Conservation (phyloP, 2,113 vertebrate species). For the Tor tambroides region DNA sequence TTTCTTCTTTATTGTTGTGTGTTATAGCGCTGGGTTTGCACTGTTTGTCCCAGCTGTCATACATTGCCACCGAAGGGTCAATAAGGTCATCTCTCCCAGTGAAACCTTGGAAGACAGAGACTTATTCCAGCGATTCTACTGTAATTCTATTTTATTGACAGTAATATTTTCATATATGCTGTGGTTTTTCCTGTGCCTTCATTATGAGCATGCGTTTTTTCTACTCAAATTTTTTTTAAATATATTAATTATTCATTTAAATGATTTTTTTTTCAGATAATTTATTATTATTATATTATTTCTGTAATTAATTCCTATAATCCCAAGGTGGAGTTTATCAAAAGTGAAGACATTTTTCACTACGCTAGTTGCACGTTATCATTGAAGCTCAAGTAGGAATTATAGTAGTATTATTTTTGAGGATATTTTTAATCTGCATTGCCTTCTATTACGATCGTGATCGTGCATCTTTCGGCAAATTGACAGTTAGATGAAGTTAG, state of each 20-base stretch:
- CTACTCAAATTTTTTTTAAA: too few species aligned
- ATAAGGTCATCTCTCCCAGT: background rate
- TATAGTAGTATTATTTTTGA: too few species aligned
- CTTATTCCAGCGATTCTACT: background rate
- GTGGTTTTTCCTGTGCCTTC: too few species aligned
- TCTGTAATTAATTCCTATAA: background rate
- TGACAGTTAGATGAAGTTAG: background rate
- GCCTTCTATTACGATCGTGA: background rate
- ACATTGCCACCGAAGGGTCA: background rate
- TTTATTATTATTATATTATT: background rate
- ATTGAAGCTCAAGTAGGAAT: background rate
- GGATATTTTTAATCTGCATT: background rate
- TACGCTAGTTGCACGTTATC: background rate
- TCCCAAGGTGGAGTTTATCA: too few species aligned
- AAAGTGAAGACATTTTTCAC: background rate
- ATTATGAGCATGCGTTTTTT: too few species aligned
- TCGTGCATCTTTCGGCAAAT: background rate
- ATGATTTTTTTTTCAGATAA: too few species aligned
- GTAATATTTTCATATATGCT: background rate
- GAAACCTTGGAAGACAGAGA: background rate
- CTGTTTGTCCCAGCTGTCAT: conserved; percentile 21
- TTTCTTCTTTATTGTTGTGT: background rate
- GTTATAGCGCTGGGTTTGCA: background rate
- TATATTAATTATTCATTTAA: too few species aligned
- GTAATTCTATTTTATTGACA: background rate